phyloP scores from a whole-genome alignment of 2,888 invertebrate species.

The Mesorhabditis belari region DNA sequence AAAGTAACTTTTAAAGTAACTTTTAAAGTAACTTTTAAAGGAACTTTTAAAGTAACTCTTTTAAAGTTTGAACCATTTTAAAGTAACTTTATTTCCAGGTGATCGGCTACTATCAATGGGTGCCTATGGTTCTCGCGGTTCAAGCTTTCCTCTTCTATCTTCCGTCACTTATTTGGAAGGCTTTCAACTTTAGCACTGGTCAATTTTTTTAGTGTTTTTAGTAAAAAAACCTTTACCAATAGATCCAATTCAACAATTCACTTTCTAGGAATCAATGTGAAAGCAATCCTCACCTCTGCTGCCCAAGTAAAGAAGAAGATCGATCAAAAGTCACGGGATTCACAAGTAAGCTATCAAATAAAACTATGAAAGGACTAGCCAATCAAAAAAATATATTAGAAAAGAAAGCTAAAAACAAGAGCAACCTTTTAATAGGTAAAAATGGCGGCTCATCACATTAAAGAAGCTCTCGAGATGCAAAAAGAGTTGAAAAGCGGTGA shows the following conservation, averaged over 20 bases:
- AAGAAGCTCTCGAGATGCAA: constrained; percentile 46
- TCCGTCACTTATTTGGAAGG: constrained; percentile 47
- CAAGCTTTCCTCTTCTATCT: constrained; percentile 51
- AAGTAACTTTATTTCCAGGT: constrained; percentile 7
- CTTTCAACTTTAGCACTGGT: constrained; percentile 42
- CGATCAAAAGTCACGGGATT: constrained; percentile 1
- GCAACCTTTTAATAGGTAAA: constrained; percentile 9
- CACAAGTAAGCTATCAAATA: neutral
- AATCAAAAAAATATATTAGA: neutral
- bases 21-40: too few species aligned
- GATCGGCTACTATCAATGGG: constrained; percentile 46
- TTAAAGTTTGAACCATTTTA: too few species aligned
- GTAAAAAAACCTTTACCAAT: too few species aligned
- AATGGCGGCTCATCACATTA: constrained; percentile 32
- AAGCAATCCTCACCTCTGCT: constrained; percentile 37
- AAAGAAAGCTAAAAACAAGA: neutral
- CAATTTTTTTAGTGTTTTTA: too few species aligned
- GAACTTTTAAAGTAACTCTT: too few species aligned
- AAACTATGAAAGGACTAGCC: neutral
- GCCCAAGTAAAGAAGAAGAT: constrained; percentile 27
- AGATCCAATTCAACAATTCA: too few species aligned
- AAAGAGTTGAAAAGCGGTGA: constrained; percentile 39
- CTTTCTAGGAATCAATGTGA: constrained; percentile 48
- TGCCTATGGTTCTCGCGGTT: constrained; percentile 40
- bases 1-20: too few species aligned